These are phyloP conservation scores for Cheilosia impressa DNA, from an alignment of 2,888 invertebrate genomes.

Conservation along the genomic window DNA sequence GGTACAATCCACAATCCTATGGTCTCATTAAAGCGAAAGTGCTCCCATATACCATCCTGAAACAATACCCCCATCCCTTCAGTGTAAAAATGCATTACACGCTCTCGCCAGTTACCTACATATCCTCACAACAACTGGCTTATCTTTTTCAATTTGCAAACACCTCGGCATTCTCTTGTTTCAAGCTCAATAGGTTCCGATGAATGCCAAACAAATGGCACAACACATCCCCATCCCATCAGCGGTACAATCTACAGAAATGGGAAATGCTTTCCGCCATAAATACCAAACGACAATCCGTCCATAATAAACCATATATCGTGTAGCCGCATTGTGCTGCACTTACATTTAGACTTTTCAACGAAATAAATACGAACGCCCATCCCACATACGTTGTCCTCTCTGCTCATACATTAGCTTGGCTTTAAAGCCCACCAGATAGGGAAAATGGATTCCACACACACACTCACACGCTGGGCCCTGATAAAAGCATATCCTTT, in stretches of 20 bases:
- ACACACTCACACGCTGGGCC: neutral
- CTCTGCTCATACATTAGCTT: slow-evolving; percentile 45
- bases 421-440: slow-evolving; percentile 53
- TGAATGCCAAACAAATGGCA: slow-evolving; percentile 66
- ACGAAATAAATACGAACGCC: slow-evolving; percentile 51
- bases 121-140: slow-evolving; percentile 29
- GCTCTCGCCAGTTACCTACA: neutral
- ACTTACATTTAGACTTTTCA: slow-evolving; percentile 64
- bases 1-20: too few species aligned
- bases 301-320: slow-evolving; percentile 60
- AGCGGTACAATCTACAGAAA: slow-evolving; percentile 24
- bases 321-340: slow-evolving; percentile 64
- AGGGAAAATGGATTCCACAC: slow-evolving; percentile 46
- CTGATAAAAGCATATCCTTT: slow-evolving; percentile 49
- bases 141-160: slow-evolving; percentile 59
- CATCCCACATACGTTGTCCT: slow-evolving; percentile 39
- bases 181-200: slow-evolving; percentile 71
- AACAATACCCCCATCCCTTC: neutral
- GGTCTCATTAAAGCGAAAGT: neutral
- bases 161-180: slow-evolving; percentile 60
- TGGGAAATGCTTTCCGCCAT: slow-evolving; percentile 40
- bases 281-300: slow-evolving; percentile 70
- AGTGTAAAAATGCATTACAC: neutral
- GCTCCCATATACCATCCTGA: neutral
- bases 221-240: slow-evolving; percentile 22